Base-by-base conservation (phyloP, 1,140 invertebrate genomes). In the Temnothorax longispinosus region DNA sequence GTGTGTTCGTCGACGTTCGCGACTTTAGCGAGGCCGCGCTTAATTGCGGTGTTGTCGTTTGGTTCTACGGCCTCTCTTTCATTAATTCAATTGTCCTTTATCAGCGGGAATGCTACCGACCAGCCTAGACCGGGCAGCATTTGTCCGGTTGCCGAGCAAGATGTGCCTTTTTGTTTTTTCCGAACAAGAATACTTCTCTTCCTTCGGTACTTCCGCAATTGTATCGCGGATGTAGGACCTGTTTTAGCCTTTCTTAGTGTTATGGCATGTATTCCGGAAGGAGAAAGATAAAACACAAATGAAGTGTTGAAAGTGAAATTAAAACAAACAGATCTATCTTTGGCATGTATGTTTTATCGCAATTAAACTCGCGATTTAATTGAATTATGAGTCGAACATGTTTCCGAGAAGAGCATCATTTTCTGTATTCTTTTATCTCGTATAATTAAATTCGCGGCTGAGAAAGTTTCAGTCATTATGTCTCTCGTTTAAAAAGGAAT, bases 61-160 rank as follows among this genome's bases (percentile, higher is more conserved):
- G 85, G 86, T 91, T 86, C 85, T 93, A 91, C 67, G 91, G 91
- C 88, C 92, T 93, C 90, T 87, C 86, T 90, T 92, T 93, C 87
- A 92, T 93, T 93, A 93, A 92, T 92, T 92, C 80, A 92, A 92
- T 93, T 92, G 89, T 85, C 85, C 88, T 75, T 92, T 91, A 92
- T 93, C 90, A 90, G 85, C 50, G 86, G 77, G 89, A 88, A 90
- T 88, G 86, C 75, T 77, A 71, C 41, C 35, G 72, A 54, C 44
- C 41, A 47, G 60, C 13, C 87, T 44, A 47, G 62, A 35, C 87
- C 35, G 47, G n/a, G 8, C 18, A 81, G 75, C 89, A 88, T 90
- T 90, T 90, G 81, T 90, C 47, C 58, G 88, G 76, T 88, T 90
- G 88, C 80, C 80, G 69, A 35, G 76, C 47, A 74, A 13, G 27